These are phyloP conservation scores for Glandiceps talaboti DNA, from an alignment of 53 echinoderm and acorn worm species.

Conservation along the genomic window DNA sequence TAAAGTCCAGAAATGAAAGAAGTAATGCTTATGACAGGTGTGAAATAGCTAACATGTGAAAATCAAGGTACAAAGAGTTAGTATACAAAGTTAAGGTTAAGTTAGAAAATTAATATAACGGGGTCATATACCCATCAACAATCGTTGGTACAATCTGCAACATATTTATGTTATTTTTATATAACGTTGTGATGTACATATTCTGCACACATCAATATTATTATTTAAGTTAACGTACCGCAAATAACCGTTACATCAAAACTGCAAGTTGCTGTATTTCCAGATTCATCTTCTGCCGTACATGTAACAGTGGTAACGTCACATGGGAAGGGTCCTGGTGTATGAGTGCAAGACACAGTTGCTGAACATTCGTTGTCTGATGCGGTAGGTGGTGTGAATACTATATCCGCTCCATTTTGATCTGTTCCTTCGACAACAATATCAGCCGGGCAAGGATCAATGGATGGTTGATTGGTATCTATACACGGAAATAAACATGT, in stretches of 20 bases:
- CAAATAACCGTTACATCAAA: background rate
- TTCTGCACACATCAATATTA: no score
- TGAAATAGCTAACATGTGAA: no score
- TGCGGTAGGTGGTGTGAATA: slow-evolving; percentile 19
- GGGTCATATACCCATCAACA: no score
- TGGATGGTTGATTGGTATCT: background rate
- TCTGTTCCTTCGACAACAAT: background rate
- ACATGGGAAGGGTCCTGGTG: slow-evolving; percentile 9
- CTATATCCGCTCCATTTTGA: background rate
- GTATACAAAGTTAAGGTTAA: no score
- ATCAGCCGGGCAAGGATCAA: background rate
- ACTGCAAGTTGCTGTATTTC: background rate
- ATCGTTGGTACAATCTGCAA: no score
- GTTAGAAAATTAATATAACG: no score
- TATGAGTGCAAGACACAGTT: slow-evolving; percentile 14
- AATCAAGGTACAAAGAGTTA: no score
- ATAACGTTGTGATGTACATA: no score
- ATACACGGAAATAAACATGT: no score
- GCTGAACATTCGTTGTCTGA: slow-evolving; percentile 12
- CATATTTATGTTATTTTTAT: no score
- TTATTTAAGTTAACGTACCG: background rate
- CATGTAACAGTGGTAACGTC: background rate
- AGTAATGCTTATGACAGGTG: no score
- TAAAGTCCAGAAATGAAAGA: no score
- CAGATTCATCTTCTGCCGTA: background rate